Evolutionary conservation across 2,888 invertebrate genomes (phyloP).

Genomic region (Yponomeuta cagnagella): DNA sequence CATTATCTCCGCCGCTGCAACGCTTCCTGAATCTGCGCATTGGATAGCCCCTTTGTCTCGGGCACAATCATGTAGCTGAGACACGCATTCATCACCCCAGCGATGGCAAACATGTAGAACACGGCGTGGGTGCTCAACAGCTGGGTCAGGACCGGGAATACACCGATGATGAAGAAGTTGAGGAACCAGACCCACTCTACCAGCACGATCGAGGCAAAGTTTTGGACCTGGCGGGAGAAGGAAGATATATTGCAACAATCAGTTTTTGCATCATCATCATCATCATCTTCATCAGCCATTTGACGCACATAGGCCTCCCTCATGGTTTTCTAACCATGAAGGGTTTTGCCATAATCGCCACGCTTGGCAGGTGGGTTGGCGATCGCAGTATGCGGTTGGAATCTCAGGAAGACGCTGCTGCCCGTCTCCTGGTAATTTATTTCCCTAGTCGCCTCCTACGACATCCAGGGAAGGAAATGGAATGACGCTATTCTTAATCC

Average conservation of each 20-base stretch:
- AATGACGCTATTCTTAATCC: too few species aligned
- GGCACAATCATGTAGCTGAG: constrained; percentile 50
- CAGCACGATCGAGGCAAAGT: constrained; percentile 54
- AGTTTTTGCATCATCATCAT: background rate
- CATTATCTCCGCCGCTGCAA: constrained; percentile 20
- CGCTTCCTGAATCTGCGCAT: constrained; percentile 49
- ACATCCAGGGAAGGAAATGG: too few species aligned
- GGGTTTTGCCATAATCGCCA: too few species aligned
- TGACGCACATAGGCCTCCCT: too few species aligned
- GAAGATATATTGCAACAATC: constrained; percentile 16
- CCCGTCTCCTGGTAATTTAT: too few species aligned
- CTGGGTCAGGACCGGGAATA: constrained; percentile 48
- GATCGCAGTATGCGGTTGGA: too few species aligned
- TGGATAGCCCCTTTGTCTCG: constrained; percentile 67
- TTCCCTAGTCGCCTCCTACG: too few species aligned
- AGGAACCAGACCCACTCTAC: constrained; percentile 61
- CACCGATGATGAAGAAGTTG: constrained; percentile 55
- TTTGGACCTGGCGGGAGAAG: constrained; percentile 42
- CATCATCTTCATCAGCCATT: too few species aligned
- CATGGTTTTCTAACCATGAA: too few species aligned
- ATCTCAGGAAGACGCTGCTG: too few species aligned
- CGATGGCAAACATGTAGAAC: constrained; percentile 53
- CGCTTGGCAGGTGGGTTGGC: too few species aligned
- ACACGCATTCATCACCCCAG: constrained; percentile 37
- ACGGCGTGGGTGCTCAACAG: constrained; percentile 47